Conservation (phyloP, 2,113 vertebrate genomes). For the Microcebus jonahi region DNA sequence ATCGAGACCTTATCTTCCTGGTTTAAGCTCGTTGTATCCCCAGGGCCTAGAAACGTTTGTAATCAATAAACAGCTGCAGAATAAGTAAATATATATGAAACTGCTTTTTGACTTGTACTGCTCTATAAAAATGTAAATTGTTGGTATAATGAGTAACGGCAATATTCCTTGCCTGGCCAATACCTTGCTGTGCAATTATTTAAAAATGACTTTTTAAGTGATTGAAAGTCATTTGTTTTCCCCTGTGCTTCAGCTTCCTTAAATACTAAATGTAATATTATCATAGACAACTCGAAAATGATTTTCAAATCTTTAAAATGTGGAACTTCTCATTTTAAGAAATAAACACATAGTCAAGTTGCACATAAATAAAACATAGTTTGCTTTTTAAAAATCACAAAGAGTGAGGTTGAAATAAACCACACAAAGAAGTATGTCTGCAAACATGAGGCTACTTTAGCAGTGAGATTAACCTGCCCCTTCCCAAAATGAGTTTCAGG, state of each 20-base stretch:
- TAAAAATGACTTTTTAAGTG: not conserved
- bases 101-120: no score
- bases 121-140: not conserved
- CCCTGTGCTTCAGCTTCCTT: not conserved
- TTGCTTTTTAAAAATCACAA: not conserved
- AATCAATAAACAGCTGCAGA: not conserved
- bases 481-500: not conserved
- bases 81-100: not conserved
- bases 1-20: accelerated
- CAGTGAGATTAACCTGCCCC: not conserved
- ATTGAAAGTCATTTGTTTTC: not conserved
- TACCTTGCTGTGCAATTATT: not conserved
- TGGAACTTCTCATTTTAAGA: not conserved
- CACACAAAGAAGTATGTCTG: not conserved
- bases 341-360: not conserved
- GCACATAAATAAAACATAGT: not conserved
- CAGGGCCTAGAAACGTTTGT: not conserved
- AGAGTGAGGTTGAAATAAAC: not conserved
- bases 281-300: not conserved
- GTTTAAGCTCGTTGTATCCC: not conserved
- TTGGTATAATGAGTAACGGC: no score
- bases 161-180: not conserved
- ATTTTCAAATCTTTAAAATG: not conserved
- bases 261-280: not conserved
- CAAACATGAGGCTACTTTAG: not conserved